These are phyloP conservation scores for Aphelinus atriplicis DNA, from an alignment of 1,140 invertebrate species.

Conservation along the genomic window DNA sequence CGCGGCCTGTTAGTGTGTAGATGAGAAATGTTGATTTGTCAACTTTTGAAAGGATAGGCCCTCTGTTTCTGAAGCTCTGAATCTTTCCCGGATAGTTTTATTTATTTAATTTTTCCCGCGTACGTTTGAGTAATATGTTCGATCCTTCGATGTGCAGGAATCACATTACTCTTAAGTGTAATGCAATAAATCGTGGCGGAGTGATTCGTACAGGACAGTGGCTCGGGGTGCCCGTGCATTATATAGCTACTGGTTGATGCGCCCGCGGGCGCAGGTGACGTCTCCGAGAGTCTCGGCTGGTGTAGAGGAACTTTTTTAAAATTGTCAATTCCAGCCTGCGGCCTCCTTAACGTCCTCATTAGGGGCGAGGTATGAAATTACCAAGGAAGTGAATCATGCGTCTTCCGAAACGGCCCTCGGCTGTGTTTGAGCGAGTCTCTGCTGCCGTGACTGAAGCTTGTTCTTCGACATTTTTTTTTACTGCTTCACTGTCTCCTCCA, in stretches of 20 bases:
- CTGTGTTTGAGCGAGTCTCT: constrained; percentile 23
- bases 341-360: constrained; percentile 47
- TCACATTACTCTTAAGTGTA: too few species aligned
- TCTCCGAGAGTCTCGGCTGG: constrained; percentile 35
- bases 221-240: too few species aligned
- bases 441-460: constrained; percentile 4
- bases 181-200: too few species aligned
- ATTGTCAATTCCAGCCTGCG: constrained; percentile 50
- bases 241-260: not conserved
- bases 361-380: constrained; percentile 45
- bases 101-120: too few species aligned
- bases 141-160: too few species aligned
- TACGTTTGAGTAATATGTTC: too few species aligned
- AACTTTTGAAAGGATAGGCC: too few species aligned
- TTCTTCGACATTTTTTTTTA: constrained; percentile 7
- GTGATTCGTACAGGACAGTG: too few species aligned
- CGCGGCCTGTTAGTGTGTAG: too few species aligned
- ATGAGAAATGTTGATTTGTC: too few species aligned
- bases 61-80: too few species aligned
- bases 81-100: too few species aligned
- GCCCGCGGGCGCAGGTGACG: constrained; percentile 46
- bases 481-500: not conserved
- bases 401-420: constrained; percentile 40
- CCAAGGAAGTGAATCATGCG: constrained; percentile 46
- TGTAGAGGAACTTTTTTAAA: constrained; percentile 48